These are phyloP conservation scores for Pomacea canaliculata DNA, from an alignment of 2,888 invertebrate genomes.

Conservation along the genomic window DNA sequence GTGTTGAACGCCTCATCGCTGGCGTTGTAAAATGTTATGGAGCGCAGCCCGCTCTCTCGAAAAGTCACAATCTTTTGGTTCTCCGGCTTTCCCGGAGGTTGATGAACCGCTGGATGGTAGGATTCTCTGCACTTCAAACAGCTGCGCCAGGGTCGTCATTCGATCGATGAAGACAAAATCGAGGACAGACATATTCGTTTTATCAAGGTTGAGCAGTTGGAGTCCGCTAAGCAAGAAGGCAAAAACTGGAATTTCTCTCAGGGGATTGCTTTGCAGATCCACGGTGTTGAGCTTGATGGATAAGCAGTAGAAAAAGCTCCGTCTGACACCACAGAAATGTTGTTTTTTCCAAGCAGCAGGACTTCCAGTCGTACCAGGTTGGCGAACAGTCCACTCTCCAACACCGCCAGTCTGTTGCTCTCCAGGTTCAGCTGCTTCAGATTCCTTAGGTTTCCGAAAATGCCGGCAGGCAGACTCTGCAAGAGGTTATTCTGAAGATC, in stretches of 20 bases:
- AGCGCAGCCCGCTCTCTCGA: not conserved
- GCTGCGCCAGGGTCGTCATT: not conserved
- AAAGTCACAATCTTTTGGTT: not conserved
- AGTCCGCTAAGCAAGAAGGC: not conserved
- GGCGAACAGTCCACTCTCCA: not conserved
- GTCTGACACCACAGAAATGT: not conserved
- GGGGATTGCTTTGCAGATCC: conserved; percentile 1
- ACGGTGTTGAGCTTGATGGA: not conserved
- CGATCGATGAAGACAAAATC: not conserved
- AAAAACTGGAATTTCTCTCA: not conserved
- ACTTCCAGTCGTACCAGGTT: not conserved
- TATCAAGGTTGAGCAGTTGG: not conserved
- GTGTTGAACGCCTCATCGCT: not conserved
- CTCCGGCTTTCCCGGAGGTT: not conserved
- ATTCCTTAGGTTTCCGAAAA: not conserved
- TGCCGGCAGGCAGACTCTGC: not conserved
- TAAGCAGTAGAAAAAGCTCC: not conserved
- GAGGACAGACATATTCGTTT: not conserved
- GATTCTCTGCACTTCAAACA: not conserved
- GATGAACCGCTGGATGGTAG: not conserved
- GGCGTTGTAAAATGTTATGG: not conserved
- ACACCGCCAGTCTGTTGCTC: not conserved
- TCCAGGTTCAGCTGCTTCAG: not conserved
- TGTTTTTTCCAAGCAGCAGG: not conserved
- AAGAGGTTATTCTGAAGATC: not conserved